Evolutionary conservation across 2,888 invertebrate species (phyloP).

Genomic region (Clitarchus hookeri): DNA sequence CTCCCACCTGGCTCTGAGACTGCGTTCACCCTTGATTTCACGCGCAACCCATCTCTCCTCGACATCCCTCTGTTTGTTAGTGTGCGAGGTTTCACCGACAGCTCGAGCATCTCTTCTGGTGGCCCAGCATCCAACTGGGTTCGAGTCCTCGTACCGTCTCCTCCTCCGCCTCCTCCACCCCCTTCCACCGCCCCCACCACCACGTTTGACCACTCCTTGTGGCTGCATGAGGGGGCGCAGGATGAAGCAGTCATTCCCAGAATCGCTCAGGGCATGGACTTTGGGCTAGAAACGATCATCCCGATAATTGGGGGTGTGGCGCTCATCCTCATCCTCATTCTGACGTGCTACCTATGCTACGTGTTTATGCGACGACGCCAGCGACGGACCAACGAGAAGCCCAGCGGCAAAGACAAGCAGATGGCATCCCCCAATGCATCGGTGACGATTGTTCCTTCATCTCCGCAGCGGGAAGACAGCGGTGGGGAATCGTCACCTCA

Average conservation of each 20-base stretch:
- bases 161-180: conserved; percentile 58
- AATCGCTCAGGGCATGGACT: conserved; percentile 53
- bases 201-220: conserved; percentile 53
- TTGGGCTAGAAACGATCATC: conserved; percentile 57
- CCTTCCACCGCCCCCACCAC: conserved; percentile 47
- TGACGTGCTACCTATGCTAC: conserved; percentile 59
- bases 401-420: conserved; percentile 43
- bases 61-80: conserved; percentile 61
- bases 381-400: conserved; percentile 39
- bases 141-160: conserved; percentile 58
- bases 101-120: conserved; percentile 51
- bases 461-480: conserved; percentile 47
- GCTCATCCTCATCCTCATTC: conserved; percentile 54
- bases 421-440: conserved; percentile 31
- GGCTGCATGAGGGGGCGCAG: conserved; percentile 49
- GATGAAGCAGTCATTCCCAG: conserved; percentile 53
- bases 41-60: conserved; percentile 55
- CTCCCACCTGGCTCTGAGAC: conserved; percentile 60
- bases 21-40: conserved; percentile 57
- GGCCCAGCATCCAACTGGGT: conserved; percentile 62
- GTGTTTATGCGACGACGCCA: conserved; percentile 52
- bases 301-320: conserved; percentile 57
- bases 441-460: conserved; percentile 57
- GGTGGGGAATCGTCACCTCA: conserved; percentile 48
- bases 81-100: conserved; percentile 57